phyloP scores from a whole-genome alignment of 2,797 vertebrate species.

The Scarus forsteni region DNA sequence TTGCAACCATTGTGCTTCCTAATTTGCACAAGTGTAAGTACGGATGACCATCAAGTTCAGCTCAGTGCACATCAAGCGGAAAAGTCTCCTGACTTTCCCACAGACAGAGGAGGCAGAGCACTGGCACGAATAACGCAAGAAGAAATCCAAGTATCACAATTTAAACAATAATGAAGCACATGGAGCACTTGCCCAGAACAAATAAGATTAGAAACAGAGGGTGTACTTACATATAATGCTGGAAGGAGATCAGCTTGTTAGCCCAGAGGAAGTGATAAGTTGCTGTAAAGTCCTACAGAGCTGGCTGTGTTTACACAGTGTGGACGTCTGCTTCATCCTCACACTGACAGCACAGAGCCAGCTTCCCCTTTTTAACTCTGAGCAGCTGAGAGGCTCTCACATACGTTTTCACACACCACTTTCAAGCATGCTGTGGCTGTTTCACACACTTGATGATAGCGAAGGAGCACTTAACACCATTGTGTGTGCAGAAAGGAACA shows the following conservation, averaged over 20 bases:
- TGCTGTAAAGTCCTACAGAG: not conserved
- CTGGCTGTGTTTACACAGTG: not conserved
- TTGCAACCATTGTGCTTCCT: conserved; percentile 25
- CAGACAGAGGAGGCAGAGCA: conserved; percentile 20
- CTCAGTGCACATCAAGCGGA: conserved; percentile 54
- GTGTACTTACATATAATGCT: conserved; percentile 45
- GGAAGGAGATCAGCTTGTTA: not conserved
- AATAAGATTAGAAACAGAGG: not conserved
- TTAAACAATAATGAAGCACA: not conserved
- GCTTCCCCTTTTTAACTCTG: conserved; percentile 75
- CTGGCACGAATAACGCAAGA: not conserved
- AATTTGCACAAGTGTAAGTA: conserved; percentile 41
- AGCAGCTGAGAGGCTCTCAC: conserved; percentile 27
- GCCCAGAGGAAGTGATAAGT: not conserved
- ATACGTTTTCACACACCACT: conserved; percentile 38
- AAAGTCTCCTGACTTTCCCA: conserved; percentile 55
- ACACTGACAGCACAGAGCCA: conserved; percentile 18
- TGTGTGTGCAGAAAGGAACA: not conserved
- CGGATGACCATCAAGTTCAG: conserved; percentile 55
- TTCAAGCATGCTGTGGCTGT: conserved; percentile 6
- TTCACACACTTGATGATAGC: not conserved
- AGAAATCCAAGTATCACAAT: not conserved
- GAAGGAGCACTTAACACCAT: not conserved
- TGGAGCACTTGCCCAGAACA: not conserved
- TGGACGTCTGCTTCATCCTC: conserved; percentile 5